These are phyloP conservation scores for Amblyteles armatorius DNA, from an alignment of 2,888 invertebrate species.

Conservation along the genomic window DNA sequence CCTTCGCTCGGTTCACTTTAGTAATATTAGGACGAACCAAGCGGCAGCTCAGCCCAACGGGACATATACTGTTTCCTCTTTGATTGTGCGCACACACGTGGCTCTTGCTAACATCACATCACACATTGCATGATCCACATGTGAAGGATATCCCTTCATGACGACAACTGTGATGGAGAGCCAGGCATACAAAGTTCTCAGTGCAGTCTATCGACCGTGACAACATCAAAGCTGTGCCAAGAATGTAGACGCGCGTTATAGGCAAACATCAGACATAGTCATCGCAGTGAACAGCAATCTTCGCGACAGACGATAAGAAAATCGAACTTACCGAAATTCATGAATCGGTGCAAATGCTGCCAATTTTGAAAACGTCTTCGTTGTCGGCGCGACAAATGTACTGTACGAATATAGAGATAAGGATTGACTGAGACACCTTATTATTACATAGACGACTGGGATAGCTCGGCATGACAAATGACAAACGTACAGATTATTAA, in stretches of 20 bases:
- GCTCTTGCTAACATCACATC: slow-evolving; percentile 25
- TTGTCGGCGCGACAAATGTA: too few relatives aligned
- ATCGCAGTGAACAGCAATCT: slow-evolving; percentile 6
- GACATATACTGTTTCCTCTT: slow-evolving; percentile 45
- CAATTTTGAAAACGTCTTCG: too few relatives aligned
- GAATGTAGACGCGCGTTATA: slow-evolving; percentile 10
- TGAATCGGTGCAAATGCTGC: too few relatives aligned
- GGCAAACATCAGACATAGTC: neutral
- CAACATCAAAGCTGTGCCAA: slow-evolving; percentile 4
- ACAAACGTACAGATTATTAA: too few relatives aligned
- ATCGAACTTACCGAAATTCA: neutral
- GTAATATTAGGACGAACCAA: slow-evolving; percentile 49
- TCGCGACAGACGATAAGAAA: neutral
- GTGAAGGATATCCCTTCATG: slow-evolving; percentile 22
- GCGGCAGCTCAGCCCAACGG: slow-evolving; percentile 18
- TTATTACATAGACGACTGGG: too few relatives aligned
- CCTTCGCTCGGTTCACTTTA: slow-evolving; percentile 43
- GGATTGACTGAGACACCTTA: too few relatives aligned
- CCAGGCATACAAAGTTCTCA: slow-evolving; percentile 48
- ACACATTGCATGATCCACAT: slow-evolving; percentile 20
- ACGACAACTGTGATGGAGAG: slow-evolving; percentile 42
- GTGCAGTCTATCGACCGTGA: slow-evolving; percentile 7
- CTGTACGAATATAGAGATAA: too few relatives aligned
- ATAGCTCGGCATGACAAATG: too few relatives aligned
- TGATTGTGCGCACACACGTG: slow-evolving; percentile 37